Base-by-base conservation (phyloP, 2,113 vertebrate genomes). In the Desmodus rotundus region DNA sequence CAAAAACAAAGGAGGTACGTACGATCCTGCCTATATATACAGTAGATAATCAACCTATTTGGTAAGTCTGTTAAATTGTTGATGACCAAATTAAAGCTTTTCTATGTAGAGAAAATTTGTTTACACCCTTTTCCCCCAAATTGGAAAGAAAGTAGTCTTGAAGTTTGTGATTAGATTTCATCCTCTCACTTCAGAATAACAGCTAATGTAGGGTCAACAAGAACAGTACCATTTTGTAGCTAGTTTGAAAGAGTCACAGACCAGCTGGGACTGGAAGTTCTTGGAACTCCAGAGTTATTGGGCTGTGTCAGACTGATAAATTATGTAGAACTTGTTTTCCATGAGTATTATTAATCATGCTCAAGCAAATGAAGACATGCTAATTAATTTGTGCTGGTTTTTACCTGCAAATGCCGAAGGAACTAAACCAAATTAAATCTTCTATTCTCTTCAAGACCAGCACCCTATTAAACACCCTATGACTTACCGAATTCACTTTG, bases 351-450 rank as follows among this genome's bases (percentile, higher is more conserved):
- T 98, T 98, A 98, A 98, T 98, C 98, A 98, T 93, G 82, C 96
- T 78, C 80, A 98, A 98, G 97, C 97, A 98, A 98, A 98, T 95
- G 80, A 98, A 95, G 97, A 98, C 61, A 7, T 98, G 98, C 98
- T 98, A 98, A 98, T 98, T 98, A 98, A 98, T 98, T 98, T 98
- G 96, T 98, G 97, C 95, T 98, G 70, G 96, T 97, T 98, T 98
- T 98, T 96, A 97, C 96, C 80, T 98, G 93, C 68, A 98, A 97
- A 96, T 70, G 97, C 89, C 88, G 91, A 97, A 96, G 77, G 94
- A 98, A 94, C 91, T 92, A 97, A 97, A 94, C 96, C 78, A 98
- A 97, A 98, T 97, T 97, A 98, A 98, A 91, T 97, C 24, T 89
- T 97, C 47, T 95, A 19, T 97, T 97, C 85, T 94, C 56, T 89